Evolutionary conservation across 2,797 vertebrate species (phyloP).

Genomic region (Strix occidentalis): DNA sequence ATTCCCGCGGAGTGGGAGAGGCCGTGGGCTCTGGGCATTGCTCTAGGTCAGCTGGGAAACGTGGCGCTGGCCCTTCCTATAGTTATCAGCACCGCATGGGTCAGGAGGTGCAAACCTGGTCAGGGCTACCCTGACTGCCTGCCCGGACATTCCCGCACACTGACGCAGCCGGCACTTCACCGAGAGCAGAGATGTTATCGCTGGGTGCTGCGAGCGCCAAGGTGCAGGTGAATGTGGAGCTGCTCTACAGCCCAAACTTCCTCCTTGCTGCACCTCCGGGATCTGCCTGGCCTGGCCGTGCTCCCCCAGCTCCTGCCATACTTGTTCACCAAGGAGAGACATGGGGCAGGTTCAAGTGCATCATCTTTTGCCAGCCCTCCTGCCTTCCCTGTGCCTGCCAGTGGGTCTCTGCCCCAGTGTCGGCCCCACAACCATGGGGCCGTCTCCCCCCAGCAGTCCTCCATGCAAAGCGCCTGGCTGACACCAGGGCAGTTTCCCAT

Average conservation of each 20-base stretch:
- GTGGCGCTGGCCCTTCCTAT: background rate
- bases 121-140: rapidly evolving
- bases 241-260: background rate
- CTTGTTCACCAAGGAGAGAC: background rate
- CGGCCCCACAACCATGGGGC: rapidly evolving
- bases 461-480: background rate
- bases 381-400: background rate
- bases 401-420: background rate
- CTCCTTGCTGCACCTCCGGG: background rate
- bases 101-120: background rate
- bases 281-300: background rate
- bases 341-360: rapidly evolving
- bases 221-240: background rate
- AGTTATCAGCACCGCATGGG: rapidly evolving
- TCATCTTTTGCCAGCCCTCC: background rate
- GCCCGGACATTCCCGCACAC: background rate
- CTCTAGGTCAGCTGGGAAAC: background rate
- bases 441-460: background rate
- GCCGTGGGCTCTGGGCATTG: background rate
- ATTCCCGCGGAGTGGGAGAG: background rate
- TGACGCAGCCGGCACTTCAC: rapidly evolving
- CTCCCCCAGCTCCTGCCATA: background rate
- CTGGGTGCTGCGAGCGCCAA: rapidly evolving
- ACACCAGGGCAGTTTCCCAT: constrained; percentile 56
- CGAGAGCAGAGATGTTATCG: background rate